These are phyloP conservation scores for Horisme vitalbata DNA, from an alignment of 2,888 invertebrate species.

Conservation along the genomic window DNA sequence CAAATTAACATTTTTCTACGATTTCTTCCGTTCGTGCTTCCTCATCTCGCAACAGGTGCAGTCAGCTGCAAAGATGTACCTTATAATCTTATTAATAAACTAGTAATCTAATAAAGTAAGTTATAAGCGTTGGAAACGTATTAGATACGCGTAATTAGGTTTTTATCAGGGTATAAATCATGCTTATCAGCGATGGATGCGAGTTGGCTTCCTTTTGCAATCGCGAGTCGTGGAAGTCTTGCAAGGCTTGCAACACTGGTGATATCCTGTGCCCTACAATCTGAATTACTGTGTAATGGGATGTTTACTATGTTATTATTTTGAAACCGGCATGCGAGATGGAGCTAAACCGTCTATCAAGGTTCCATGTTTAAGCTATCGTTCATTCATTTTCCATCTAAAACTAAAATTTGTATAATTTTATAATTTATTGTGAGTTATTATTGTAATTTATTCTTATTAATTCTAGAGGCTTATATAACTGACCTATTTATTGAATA, in stretches of 20 bases:
- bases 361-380: background rate
- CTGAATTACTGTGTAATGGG: conserved; percentile 31
- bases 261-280: conserved; percentile 44
- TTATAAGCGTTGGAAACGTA: conserved; percentile 30
- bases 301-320: conserved; percentile 25
- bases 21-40: conserved; percentile 14
- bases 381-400: no score
- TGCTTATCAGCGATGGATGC: conserved; percentile 44
- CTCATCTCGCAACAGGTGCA: conserved; percentile 19
- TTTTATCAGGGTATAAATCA: conserved; percentile 50
- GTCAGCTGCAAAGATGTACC: conserved; percentile 18
- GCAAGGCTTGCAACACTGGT: conserved; percentile 43
- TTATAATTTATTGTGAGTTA: no score
- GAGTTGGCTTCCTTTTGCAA: conserved; percentile 50
- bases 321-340: conserved; percentile 17
- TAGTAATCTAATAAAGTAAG: conserved; percentile 20
- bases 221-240: conserved; percentile 31
- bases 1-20: conserved; percentile 14
- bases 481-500: no score
- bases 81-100: conserved; percentile 12
- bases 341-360: conserved; percentile 6
- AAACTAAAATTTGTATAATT: no score
- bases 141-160: conserved; percentile 41
- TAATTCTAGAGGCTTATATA: no score
- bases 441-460: no score